Evolutionary conservation across 2,888 invertebrate species (phyloP).

Genomic region (Pycnomerus fuliginosus): DNA sequence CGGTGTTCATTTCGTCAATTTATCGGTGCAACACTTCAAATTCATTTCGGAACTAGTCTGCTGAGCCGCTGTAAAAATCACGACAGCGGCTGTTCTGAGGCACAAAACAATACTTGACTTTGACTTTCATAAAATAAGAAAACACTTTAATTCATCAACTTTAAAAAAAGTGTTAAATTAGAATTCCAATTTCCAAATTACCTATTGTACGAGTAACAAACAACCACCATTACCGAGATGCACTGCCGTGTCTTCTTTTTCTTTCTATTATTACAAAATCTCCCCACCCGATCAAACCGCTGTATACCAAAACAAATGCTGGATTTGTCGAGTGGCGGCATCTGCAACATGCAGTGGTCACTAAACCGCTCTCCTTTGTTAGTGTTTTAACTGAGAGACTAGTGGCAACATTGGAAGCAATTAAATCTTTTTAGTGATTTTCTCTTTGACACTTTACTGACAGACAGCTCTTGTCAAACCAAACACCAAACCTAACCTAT

Average conservation of each 20-base stretch:
- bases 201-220: too few relatives aligned
- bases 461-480: too few relatives aligned
- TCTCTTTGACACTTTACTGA: too few relatives aligned
- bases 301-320: too few relatives aligned
- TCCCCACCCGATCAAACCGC: too few relatives aligned
- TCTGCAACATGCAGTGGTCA: too few relatives aligned
- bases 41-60: constrained; percentile 5
- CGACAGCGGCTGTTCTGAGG: constrained; percentile 1
- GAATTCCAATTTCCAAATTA: constrained; percentile 5
- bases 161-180: constrained; percentile 1
- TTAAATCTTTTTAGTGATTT: too few relatives aligned
- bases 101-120: constrained; percentile 11
- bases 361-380: too few relatives aligned
- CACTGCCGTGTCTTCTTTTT: constrained; percentile 27
- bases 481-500: too few relatives aligned
- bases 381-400: too few relatives aligned
- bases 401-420: too few relatives aligned
- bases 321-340: too few relatives aligned
- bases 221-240: constrained; percentile 33
- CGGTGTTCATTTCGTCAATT: constrained; percentile 6
- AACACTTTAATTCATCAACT: neutral
- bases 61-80: constrained; percentile 3
- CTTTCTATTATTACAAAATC: constrained; percentile 28
- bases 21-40: constrained; percentile 2
- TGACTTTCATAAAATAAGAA: constrained; percentile 3